Base-by-base conservation (phyloP, 2,888 invertebrate species). In the Ectemnius continuus region DNA sequence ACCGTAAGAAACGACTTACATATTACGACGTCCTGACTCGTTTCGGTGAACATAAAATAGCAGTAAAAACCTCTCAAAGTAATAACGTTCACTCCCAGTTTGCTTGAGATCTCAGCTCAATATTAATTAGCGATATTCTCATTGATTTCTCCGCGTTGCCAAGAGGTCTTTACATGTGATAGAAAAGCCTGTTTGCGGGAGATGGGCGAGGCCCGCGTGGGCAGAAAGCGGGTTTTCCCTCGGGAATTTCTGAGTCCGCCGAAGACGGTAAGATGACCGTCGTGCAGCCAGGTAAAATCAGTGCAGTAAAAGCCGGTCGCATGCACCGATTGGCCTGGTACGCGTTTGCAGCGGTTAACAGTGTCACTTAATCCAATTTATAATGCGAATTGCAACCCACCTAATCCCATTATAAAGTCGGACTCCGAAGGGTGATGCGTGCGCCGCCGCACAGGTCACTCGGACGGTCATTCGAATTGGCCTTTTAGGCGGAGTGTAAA, bases 391-490 rank as follows among this genome's bases (percentile, higher is more conserved):
- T 80, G 80, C 80, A 76, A 83, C 74, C 80, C 75, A 76, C 78
- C 79, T 87, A 88, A 87, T 87, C 84, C 85, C 76, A 85, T 88
- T 88, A 86, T 80, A 84, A 87, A 88, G 84, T 84, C 82, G 79
- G 75, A 72, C 73, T 88, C 85, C 84, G 84, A 74, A 79, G 76
- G 77, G 78, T 57, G 78, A 72, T 75, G 61, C 71, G 67, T 72
- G 73, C 56, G 58, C 2, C 56, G 58, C 2, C 23, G 56, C 13
- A 36, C 61, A 20, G 74, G 18, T 69, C 16, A n/a, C 13, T 14
- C 18, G 64, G 28, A 56, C 20, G 77, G 63, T 66, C 61, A 68
- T 73, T 14, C 48, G 59, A 48, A 57, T 11, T 36, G 11, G 8
- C 36, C 65, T n/a, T 48, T 68, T 36, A 45, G 71, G 52, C 56